Evolutionary conservation across 2,888 invertebrate species (phyloP), one percentile per base, ranked within the genome.

Genomic region (Magallana nippona): DNA sequence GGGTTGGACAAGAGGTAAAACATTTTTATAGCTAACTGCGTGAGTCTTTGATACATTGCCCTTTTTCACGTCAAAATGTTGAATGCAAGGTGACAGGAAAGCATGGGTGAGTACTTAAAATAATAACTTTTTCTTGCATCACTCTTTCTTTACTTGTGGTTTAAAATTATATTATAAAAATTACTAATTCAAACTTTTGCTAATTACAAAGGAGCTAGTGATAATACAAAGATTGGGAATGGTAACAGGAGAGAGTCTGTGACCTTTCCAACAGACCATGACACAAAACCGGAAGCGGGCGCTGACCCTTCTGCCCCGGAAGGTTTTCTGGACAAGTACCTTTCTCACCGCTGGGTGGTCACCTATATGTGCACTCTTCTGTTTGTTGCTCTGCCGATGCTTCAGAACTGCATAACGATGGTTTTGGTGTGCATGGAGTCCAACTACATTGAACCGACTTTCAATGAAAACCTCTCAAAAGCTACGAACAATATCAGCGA

Each of bases 381-480:
- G 8, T 55, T 81, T 13, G 22, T 56, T 13, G 27, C 78, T 15
- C 55, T 19, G 19, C 62, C 81, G 8, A 78, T 79, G 32, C 55
- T 84, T 1, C 77, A 81, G n/a, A 81, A 84, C 62, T 84, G 81
- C 13, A 81, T 84, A 56, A 78, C 81, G 17, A 84, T 84, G 84
- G 84, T 63, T 0, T 17, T 84, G 1, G 81, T 84, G 19, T 84
- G 84, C n/a, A 84, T 84, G 78, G 71, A 82, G 19, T 32, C 27
- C 10, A 60, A 80, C 58, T 57, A 57, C 22, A 22, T 17, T 17
- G 27, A 71, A 1, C 1, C 60, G 32, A 27, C 2, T 8, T 27
- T 11, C 13, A 71, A 71, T 15, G 3, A 71, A 13, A 71, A 27
- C 71, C 44, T 44, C 10, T 27, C 27, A 10, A 71, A 71, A 15